Percentiles rank a stretch among this genome's conserved stretches.
phyloP scores from a whole-genome alignment of 2,113 vertebrate species.

The Isichthys henryi region DNA sequence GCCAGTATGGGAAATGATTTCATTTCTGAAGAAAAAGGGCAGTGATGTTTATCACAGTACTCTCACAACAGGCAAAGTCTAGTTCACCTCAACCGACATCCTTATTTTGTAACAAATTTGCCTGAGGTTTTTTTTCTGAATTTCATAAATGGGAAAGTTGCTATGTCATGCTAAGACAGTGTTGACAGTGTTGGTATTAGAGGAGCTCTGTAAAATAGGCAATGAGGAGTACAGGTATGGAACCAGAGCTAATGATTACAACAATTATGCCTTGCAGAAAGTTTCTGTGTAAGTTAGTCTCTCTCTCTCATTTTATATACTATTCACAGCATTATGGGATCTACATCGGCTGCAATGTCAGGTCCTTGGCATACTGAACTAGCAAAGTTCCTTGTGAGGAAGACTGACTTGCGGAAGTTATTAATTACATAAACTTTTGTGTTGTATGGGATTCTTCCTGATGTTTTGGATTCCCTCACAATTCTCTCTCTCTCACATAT shows the following conservation, averaged over 20 bases:
- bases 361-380: no score
- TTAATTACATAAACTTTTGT: no score
- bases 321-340: no score
- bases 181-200: not conserved
- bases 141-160: not conserved
- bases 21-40: not conserved
- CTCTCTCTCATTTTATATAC: no score
- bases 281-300: not conserved
- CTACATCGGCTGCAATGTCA: no score
- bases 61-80: not conserved
- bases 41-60: not conserved
- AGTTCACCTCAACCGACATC: not conserved
- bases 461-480: no score
- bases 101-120: not conserved
- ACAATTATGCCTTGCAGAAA: not conserved
- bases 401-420: no score
- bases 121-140: not conserved
- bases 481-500: no score
- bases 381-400: no score
- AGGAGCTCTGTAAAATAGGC: not conserved
- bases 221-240: no score
- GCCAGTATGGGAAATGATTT: not conserved
- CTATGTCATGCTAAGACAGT: not conserved
- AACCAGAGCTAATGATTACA: not conserved
- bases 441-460: no score